Evolutionary conservation across 2,888 invertebrate species (phyloP), one percentile per base, ranked within the genome.

Genomic region (Coleophora deauratella): DNA sequence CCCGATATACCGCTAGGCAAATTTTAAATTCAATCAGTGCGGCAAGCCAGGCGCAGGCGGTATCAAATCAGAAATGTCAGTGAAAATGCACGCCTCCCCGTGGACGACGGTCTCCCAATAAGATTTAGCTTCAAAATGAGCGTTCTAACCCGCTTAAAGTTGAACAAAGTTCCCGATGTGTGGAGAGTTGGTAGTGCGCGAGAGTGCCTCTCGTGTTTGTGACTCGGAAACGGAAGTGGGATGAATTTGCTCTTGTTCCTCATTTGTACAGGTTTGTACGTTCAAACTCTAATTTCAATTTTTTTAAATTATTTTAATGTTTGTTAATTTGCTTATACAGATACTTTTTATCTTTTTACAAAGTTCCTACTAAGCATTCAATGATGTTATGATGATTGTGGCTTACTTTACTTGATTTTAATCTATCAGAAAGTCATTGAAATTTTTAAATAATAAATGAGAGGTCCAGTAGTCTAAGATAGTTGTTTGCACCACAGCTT

Each of bases 1-100:
- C 50, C 51, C 52, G 51, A 57, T 66, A 61, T 78, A 84, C 84
- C 81, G 81, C 79, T 85, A 82, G 59, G 67, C 68, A 74, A 78
- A 79, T 84, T 81, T 21, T 73, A 76, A 69, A 84, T 84, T 80
- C 82, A 72, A 72, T 70, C 70, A 58, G 66, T 63, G 21, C 6
- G 21, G 21, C 6, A 21, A 6, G 21, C 3, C 21, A 21, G 21
- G 21, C 54, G 55, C 64, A 53, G 56, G 54, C 63, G 59, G n/a
- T n/a, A n/a, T n/a, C n/a, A n/a, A 21, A 6, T 6, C 21, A 21
- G 21, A n/a, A n/a, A n/a, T 21, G 66, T 52, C 79, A 84, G 84
- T 84, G 78, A 80, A 82, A 84, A 82, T 84, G 82, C 68, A 70
- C 66, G 62, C 70, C 74, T 67, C 69, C 62, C 72, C 59, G 62